Evolutionary conservation across 1,140 invertebrate genomes (phyloP).

Genomic region (Drosophila auraria): DNA sequence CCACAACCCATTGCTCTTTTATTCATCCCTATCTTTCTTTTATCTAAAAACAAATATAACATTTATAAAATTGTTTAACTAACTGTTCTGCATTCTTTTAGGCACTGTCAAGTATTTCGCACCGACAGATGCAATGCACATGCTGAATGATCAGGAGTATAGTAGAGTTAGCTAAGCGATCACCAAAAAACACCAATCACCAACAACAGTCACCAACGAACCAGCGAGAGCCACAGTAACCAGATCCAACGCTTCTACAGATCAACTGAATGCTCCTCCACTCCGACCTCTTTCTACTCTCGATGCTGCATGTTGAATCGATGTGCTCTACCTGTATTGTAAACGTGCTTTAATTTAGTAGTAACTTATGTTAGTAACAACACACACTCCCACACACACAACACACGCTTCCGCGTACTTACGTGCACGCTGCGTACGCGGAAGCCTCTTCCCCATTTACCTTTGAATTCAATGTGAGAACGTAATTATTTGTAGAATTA

Average conservation of each 20-base stretch:
- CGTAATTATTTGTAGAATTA: conserved; percentile 43
- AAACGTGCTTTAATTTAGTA: conserved; percentile 60
- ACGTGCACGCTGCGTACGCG: conserved; percentile 17
- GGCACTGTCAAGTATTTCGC: conserved; percentile 86
- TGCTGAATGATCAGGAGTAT: conserved; percentile 85
- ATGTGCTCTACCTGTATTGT: conserved; percentile 47
- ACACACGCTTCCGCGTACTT: conserved; percentile 2
- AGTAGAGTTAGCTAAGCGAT: conserved; percentile 78
- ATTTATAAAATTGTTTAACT: conserved; percentile 44
- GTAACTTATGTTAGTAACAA: conserved; percentile 47
- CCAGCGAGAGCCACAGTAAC: conserved; percentile 27
- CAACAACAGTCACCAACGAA: conserved; percentile 47
- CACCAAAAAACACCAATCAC: conserved; percentile 43
- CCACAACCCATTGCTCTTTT: background rate
- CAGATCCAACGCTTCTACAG: conserved; percentile 25
- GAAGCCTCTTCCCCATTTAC: conserved; percentile 33
- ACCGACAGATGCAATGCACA: conserved; percentile 87
- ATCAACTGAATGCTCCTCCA: conserved; percentile 36
- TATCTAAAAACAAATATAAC: background rate
- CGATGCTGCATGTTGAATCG: conserved; percentile 67
- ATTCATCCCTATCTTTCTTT: background rate
- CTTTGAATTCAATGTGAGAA: conserved; percentile 30
- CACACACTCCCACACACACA: conserved; percentile 26
- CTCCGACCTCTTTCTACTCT: conserved; percentile 26
- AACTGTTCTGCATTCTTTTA: conserved; percentile 72